Evolutionary conservation across 2,888 invertebrate genomes (phyloP).

Genomic region (Cheilosia impressa): DNA sequence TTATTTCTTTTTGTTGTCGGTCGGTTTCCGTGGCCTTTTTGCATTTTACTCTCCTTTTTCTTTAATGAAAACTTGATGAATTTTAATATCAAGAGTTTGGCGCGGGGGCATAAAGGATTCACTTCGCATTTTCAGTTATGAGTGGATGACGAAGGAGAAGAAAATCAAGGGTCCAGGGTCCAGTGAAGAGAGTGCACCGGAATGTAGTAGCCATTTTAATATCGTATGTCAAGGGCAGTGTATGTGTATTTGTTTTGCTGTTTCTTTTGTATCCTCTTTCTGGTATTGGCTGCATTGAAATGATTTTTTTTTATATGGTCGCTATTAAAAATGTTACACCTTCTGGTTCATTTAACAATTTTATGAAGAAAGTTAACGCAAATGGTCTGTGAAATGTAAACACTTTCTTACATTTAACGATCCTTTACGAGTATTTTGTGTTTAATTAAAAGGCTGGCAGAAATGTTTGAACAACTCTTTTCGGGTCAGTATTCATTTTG

Average conservation of each 20-base stretch:
- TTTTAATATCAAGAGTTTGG: slow-evolving; percentile 56
- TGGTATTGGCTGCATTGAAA: slow-evolving; percentile 3
- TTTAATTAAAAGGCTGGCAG: slow-evolving; percentile 1
- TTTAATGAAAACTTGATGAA: slow-evolving; percentile 73
- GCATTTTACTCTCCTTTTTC: slow-evolving; percentile 25
- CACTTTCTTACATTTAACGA: neutral
- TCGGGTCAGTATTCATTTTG: too few relatives aligned
- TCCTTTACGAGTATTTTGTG: neutral
- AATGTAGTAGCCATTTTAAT: slow-evolving; percentile 10
- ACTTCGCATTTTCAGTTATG: slow-evolving; percentile 27
- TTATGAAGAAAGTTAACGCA: slow-evolving; percentile 22
- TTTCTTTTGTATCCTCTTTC: slow-evolving; percentile 2
- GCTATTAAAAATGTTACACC: slow-evolving; percentile 5
- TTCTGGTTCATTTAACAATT: slow-evolving; percentile 8
- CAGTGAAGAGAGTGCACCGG: slow-evolving; percentile 3
- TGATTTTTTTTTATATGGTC: slow-evolving; percentile 6
- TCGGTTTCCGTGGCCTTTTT: slow-evolving; percentile 41
- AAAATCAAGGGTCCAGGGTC: slow-evolving; percentile 9
- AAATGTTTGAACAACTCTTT: neutral
- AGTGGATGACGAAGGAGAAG: slow-evolving; percentile 25
- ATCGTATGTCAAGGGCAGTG: slow-evolving; percentile 24
- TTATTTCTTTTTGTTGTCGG: slow-evolving; percentile 2
- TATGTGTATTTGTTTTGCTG: neutral
- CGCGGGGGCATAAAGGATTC: slow-evolving; percentile 45
- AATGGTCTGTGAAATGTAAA: slow-evolving; percentile 7